Evolutionary conservation across 2,797 vertebrate species (phyloP).

Genomic region (Bucorvus abyssinicus): DNA sequence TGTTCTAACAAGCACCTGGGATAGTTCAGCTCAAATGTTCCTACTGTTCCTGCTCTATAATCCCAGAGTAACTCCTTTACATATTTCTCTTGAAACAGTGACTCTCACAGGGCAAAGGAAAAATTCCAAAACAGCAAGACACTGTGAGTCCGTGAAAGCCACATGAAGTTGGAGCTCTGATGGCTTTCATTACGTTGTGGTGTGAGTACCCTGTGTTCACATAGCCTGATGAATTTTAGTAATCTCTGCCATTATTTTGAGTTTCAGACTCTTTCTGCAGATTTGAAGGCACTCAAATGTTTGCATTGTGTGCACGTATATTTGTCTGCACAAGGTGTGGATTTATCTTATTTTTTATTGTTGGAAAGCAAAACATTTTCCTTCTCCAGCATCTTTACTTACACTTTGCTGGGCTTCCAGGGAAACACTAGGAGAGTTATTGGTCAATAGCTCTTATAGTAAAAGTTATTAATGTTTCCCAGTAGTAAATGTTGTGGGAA

Average conservation of each 20-base stretch:
- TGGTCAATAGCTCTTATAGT: slow-evolving; percentile 33
- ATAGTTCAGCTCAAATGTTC: not conserved
- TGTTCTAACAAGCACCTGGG: not conserved
- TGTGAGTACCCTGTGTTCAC: not conserved
- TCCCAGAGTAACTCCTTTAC: not conserved
- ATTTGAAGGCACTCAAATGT: not conserved
- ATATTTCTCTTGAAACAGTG: not conserved
- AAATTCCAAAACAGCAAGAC: slow-evolving; percentile 35
- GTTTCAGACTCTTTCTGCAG: not conserved
- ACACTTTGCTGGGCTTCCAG: not conserved
- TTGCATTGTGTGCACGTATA: not conserved
- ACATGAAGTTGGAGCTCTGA: slow-evolving; percentile 26
- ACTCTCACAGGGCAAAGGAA: not conserved
- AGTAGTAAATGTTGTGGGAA: slow-evolving; percentile 51
- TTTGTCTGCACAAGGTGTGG: not conserved
- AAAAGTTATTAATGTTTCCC: slow-evolving; percentile 43
- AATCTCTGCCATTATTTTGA: slow-evolving; percentile 4
- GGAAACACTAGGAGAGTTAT: slow-evolving; percentile 14
- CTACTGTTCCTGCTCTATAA: slow-evolving; percentile 18
- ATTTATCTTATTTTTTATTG: not conserved
- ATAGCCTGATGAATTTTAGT: slow-evolving; percentile 3
- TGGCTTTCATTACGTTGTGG: slow-evolving; percentile 49
- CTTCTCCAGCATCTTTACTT: not conserved
- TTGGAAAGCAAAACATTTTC: not conserved
- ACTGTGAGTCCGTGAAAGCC: not conserved